phyloP scores from a whole-genome alignment of 2,888 invertebrate species.

The Drosophila buzzatii region DNA sequence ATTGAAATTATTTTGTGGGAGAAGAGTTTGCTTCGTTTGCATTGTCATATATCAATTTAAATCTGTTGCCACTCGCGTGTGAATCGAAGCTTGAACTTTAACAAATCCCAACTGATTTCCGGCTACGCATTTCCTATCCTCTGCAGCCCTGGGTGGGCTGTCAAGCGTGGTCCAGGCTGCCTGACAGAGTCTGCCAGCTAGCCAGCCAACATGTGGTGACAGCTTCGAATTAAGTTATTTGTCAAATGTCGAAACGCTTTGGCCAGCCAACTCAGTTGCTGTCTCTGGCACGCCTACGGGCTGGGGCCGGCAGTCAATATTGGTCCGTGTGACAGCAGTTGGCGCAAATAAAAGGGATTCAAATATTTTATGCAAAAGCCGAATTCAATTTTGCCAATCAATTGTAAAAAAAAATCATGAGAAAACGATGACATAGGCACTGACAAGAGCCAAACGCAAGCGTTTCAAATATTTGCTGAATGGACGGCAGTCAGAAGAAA shows the following conservation, averaged over 20 bases:
- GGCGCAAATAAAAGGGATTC: conserved; percentile 67
- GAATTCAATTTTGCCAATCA: conserved; percentile 78
- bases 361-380: conserved; percentile 76
- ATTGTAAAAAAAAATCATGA: conserved; percentile 59
- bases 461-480: conserved; percentile 57
- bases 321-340: conserved; percentile 55
- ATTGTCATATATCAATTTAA: background rate
- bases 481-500: conserved; percentile 22
- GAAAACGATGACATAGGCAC: conserved; percentile 58
- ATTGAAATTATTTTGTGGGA: background rate
- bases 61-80: conserved; percentile 4
- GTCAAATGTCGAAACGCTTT: conserved; percentile 69
- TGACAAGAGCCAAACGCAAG: conserved; percentile 41
- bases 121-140: background rate
- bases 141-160: conserved; percentile 17
- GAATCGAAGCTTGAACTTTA: conserved; percentile 33
- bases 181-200: conserved; percentile 12
- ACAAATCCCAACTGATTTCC: conserved; percentile 40
- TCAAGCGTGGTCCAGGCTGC: conserved; percentile 26
- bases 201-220: conserved; percentile 70
- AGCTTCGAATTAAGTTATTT: conserved; percentile 78
- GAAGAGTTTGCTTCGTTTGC: background rate
- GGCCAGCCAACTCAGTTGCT: conserved; percentile 33
- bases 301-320: conserved; percentile 8
- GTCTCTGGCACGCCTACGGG: conserved; percentile 7